Evolutionary conservation across 2,113 vertebrate species (phyloP).

Genomic region (Chascanopsetta lugubris): DNA sequence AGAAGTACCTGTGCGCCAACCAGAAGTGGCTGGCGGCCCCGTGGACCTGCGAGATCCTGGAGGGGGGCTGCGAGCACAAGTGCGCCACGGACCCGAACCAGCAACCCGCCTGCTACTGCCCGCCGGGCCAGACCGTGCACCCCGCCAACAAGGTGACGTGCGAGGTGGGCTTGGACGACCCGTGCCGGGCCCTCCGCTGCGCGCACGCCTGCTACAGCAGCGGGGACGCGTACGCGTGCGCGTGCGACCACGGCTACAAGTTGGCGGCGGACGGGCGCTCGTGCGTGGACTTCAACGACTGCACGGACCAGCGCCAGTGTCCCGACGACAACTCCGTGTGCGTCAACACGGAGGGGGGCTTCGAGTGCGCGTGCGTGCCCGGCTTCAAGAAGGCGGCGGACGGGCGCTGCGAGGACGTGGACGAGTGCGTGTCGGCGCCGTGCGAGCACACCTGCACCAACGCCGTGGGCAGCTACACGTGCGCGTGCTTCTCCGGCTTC

Average conservation of each 20-base stretch:
- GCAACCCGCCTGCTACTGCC: conserved; percentile 58
- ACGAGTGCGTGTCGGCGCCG: conserved; percentile 69
- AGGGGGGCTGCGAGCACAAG: conserved; percentile 65
- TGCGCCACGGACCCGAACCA: conserved; percentile 16
- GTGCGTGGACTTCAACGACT: conserved; percentile 69
- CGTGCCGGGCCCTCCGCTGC: conserved; percentile 51
- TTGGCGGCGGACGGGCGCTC: conserved; percentile 51
- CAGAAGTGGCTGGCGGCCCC: conserved; percentile 63
- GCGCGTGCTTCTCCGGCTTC: conserved; percentile 61
- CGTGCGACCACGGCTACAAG: conserved; percentile 56
- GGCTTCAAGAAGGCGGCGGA: conserved; percentile 42
- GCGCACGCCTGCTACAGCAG: conserved; percentile 43
- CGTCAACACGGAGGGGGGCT: conserved; percentile 50
- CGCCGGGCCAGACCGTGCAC: conserved; percentile 29
- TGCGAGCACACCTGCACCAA: conserved; percentile 76
- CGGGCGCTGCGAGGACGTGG: conserved; percentile 59
- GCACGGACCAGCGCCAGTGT: conserved; percentile 60
- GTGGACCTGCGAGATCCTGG: conserved; percentile 64
- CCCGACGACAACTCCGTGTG: conserved; percentile 55
- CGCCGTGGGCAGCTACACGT: conserved; percentile 57
- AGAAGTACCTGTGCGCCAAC: conserved; percentile 51
- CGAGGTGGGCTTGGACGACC: conserved; percentile 14
- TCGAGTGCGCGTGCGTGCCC: conserved; percentile 61
- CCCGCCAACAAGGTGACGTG: conserved; percentile 53
- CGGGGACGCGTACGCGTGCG: conserved; percentile 28